phyloP scores from a whole-genome alignment of 2,797 vertebrate genomes.

The Hydrophis major region DNA sequence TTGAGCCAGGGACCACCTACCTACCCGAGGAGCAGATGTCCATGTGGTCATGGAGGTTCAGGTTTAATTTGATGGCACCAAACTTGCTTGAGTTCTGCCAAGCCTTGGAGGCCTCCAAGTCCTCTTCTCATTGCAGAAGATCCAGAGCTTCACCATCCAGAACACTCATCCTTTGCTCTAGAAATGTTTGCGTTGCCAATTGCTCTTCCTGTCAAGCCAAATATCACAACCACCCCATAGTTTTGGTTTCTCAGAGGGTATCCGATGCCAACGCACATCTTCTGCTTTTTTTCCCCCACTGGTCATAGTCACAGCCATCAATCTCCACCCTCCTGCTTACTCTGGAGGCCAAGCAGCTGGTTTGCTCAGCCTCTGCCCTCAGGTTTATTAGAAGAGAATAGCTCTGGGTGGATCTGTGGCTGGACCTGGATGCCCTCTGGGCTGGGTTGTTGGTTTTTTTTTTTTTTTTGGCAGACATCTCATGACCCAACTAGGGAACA shows the following conservation, averaged over 20 bases:
- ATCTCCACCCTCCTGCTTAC: no score
- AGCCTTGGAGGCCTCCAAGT: neutral
- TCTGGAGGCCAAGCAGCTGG: neutral
- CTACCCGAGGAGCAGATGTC: no score
- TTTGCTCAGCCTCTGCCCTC: neutral
- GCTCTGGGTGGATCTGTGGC: no score
- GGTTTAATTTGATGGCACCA: neutral
- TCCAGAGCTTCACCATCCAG: neutral
- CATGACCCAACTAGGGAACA: no score
- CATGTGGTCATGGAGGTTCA: neutral
- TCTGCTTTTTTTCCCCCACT: neutral
- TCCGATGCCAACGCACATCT: no score
- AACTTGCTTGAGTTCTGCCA: neutral
- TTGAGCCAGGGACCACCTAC: no score
- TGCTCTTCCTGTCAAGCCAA: neutral
- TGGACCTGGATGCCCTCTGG: no score
- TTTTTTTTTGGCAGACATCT: no score
- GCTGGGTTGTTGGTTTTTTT: no score
- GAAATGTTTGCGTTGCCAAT: neutral
- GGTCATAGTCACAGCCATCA: no score
- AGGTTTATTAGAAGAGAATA: neutral
- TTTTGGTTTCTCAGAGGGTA: neutral
- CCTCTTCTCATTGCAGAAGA: neutral
- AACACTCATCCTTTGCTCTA: neutral
- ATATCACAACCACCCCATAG: no score